Evolutionary conservation across 2,113 vertebrate genomes (phyloP), one percentile per base, ranked within the genome.

Genomic region (Colaptes auratus): DNA sequence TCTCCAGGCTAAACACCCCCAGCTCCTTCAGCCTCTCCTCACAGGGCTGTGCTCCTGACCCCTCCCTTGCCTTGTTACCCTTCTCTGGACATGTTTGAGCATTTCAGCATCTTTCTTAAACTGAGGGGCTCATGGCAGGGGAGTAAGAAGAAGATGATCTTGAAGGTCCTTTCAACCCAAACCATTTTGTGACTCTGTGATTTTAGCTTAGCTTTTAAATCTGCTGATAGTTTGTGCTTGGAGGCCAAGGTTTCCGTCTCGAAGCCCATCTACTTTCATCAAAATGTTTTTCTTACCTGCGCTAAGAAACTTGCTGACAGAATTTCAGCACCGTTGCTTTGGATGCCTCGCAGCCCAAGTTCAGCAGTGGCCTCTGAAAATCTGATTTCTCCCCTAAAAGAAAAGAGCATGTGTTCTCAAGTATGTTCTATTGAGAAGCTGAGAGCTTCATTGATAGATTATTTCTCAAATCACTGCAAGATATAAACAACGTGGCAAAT

Each of bases 401-500:
- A 69, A 65, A 55, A 53, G 42, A 50, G 12, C 18, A 10, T 3
- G 1, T 75, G 66, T 65, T 70, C 39, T 56, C 42, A n/a, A 30
- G 16, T 35, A 12, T 42, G 12, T 84, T 75, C 30, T 70, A 3
- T 35, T 24, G 82, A 70, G 82, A 72, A 94, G 15, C 60, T 48
- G 55, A 83, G 39, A 66, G 33, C 13, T 72, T 55, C 63, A 35
- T 9, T 60, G 63, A 53, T 73, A 72, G 85, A 82, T 91, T 82
- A 58, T 83, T 89, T 64, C 81, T 92, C 75, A 72, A 73, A 83
- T 90, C 77, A 84, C 61, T 63, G 23, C 66, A 91, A 67, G 82
- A 72, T 81, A 76, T 55, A 94, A 92, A 84, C 82, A 50, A 16
- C 66, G 35, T 78, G 70, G 66, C 8, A 66, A 86, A 93, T 73